Base-by-base conservation (phyloP, 2,797 vertebrate genomes). In the Manis pentadactyla region DNA sequence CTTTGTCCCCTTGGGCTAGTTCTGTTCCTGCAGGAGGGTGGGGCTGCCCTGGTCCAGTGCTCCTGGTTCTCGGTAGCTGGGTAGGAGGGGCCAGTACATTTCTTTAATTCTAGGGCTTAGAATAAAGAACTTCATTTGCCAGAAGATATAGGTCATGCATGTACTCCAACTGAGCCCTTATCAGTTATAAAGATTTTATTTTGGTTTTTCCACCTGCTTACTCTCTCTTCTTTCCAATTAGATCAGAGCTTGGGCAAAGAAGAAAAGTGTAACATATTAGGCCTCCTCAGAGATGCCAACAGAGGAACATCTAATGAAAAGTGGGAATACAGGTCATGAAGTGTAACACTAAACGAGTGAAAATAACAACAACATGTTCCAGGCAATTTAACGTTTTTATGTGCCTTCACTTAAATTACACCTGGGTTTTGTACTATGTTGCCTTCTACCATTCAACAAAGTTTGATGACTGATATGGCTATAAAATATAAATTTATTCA, bases 371-470 rank as follows among this genome's bases (percentile, higher is more conserved):
- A 39, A 83, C 85, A 78, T 68, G 57, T 37, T 78, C 68, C 57
- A 85, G 39, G 57, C 37, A 49, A 92, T 53, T 92, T 86, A n/a
- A 53, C 49, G 74, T 64, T 74, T 91, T 91, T 82, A 93, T 18
- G 61, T 5, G 87, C 66, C 55, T 81, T 86, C 51, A 90, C 15
- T 88, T 42, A 88, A 93, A 92, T 25, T 79, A 68, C 23, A 93
- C n/a, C 66, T 95, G 34, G 27, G 59, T 71, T 88, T 92, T 86
- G 7, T 79, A 82, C 64, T 78, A 64, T 74, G 34, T 14, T 95
- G 71, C 37, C 85, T 92, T 89, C 57, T 81, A 61, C 31, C 29
- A 64, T 42, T 87, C 79, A 87, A 68, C 64, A 53, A 75, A 90
- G 97, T 78, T 59, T 25, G 68, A 81, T 5, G 83, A 87, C 17